Evolutionary conservation across 2,888 invertebrate genomes (phyloP), one percentile per base, ranked within the genome.

Genomic region (Periphyllus acericola): DNA sequence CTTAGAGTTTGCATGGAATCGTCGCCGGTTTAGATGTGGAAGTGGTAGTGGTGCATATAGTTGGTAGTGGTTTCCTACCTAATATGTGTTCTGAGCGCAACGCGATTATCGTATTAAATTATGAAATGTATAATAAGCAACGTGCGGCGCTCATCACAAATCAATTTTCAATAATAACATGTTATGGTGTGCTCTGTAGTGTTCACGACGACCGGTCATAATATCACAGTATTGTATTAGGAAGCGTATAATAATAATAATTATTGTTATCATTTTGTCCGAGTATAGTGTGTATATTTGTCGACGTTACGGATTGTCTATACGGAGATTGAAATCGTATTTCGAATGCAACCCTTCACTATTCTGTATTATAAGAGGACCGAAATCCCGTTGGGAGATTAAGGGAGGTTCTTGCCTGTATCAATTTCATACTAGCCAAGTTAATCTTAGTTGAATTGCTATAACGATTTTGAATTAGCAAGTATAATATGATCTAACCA

Each of bases 381-480:
- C 40, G 11, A 75, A 84, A 84, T 32, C 32, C 75, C 40, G 4
- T 40, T 25, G 25, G 60, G 5, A 66, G 83, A 66, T 84, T 84
- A 75, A 8, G 32, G 46, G 40, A 36, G 46, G 32, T 76, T 84
- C n/a, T 60, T 75, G 29, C 60, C 66, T 46, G 25, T 84, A 76
- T 40, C 46, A 76, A 66, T 84, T 66, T 75, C 40, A 66, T 66
- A 32, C 21, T 40, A 40, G 46, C 32, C 17, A 52, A 36, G 36
- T 40, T 66, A 36, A 75, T 66, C 52, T 52, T 60, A 60, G 36
- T 21, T 32, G 60, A 29, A 60, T 75, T 60, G 60, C 40, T 83
- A 40, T 60, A 36, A 29, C 40, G 60, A 60, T 75, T 74, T 60
- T 29, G 40, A 75, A 75, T 75, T 40, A 19, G 17, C 21, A 60